Evolutionary conservation across 2,888 invertebrate genomes (phyloP).

Genomic region (Nematopogon swammerdamellus): DNA sequence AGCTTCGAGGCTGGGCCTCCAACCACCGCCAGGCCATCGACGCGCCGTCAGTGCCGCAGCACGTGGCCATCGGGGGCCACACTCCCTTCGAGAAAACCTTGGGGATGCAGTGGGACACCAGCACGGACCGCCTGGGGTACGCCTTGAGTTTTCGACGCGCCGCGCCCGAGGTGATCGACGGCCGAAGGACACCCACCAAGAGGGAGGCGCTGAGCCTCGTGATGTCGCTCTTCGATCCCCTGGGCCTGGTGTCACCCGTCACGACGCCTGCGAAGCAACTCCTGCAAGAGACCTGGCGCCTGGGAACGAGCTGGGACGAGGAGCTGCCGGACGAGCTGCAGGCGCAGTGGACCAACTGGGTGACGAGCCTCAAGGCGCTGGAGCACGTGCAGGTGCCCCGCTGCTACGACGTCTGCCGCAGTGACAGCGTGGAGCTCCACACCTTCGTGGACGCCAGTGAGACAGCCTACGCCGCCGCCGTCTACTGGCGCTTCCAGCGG

Average conservation of each 20-base stretch:
- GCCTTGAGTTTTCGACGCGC: no score
- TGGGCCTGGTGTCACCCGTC: slow-evolving; percentile 6
- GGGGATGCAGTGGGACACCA: no score
- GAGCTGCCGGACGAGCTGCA: slow-evolving; percentile 3
- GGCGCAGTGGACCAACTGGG: no score
- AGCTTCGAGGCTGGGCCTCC: not conserved
- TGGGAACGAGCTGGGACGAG: slow-evolving; percentile 14
- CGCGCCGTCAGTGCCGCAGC: no score
- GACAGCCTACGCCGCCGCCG: slow-evolving; percentile 12
- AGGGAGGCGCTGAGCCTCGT: slow-evolving; percentile 11
- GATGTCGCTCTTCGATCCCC: slow-evolving; percentile 20
- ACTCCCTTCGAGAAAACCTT: no score
- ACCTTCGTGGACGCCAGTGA: slow-evolving; percentile 16
- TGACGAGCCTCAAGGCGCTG: slow-evolving; percentile 2
- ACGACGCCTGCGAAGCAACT: slow-evolving; percentile 3
- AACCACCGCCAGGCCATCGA: not conserved
- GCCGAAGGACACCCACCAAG: slow-evolving; percentile 11
- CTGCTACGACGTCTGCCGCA: slow-evolving; percentile 1
- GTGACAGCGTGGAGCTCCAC: slow-evolving; percentile 11
- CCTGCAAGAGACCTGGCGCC: slow-evolving; percentile 3
- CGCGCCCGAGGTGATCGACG: no score
- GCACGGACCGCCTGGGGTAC: no score
- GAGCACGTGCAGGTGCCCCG: slow-evolving; percentile 9
- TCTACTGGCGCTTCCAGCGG: slow-evolving; percentile 11
- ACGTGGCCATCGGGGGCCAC: no score